Base-by-base conservation (phyloP, 2,888 invertebrate species). In the Chesias legatella region DNA sequence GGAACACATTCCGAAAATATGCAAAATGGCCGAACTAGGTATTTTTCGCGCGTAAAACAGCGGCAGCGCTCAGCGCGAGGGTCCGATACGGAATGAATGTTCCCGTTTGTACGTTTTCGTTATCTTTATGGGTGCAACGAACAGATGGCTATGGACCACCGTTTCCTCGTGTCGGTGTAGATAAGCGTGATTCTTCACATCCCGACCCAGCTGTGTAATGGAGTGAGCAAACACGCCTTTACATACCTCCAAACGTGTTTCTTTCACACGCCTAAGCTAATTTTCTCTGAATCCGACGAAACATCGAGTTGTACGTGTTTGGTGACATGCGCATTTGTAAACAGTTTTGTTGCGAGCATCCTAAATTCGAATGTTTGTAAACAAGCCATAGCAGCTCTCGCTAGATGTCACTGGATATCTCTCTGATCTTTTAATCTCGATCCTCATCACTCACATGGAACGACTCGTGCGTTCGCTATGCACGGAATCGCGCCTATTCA, bases 41-140 rank as follows among this genome's bases (percentile, higher is more conserved):
- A 63, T 73, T 79, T 80, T 84, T 83, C 81, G 84, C 84, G 81
- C 77, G 78, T 73, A 71, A 74, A 73, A 67, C 70, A 67, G 53
- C 54, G 52, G 59, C 69, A 71, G 67, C 72, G 78, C 65, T 73
- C 80, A 58, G 67, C 54, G 56, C 77, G 70, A 76, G 70, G 70
- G 75, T 65, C 70, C 68, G 79, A 77, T 72, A 76, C 72, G 67
- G 69, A 82, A 74, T 84, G 85, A 76, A 76, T 71, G 69, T 74
- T 77, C 78, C 79, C 73, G 73, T 77, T 78, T 69, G 73, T 77
- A 78, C 73, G 68, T 67, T 73, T 77, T 78, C 78, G 76, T 88
- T 88, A 88, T 88, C 86, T 84, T 78, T 81, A 81, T 79, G 86
- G 76, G 84, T 85, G 86, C 88, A 86, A 85, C 83, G 84, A 84